Evolutionary conservation across 2,113 vertebrate species (phyloP).

Genomic region (Xiphophorus hellerii): DNA sequence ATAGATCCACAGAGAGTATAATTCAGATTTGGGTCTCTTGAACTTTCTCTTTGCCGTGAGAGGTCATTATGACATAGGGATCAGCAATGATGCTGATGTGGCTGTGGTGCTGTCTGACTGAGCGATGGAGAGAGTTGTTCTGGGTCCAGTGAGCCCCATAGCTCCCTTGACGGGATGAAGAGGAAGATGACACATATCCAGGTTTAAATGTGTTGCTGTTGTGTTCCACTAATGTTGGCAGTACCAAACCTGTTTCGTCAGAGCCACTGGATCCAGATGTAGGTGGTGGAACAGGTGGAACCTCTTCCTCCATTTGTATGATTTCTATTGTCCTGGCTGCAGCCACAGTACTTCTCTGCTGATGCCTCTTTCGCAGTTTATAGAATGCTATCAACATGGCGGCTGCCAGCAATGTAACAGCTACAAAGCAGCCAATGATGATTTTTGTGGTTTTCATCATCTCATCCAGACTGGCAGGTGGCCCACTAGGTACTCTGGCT

Average conservation of each 20-base stretch:
- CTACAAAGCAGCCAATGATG: constrained; percentile 98
- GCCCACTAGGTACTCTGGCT: constrained; percentile 82
- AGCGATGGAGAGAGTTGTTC: constrained; percentile 93
- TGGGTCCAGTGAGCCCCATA: constrained; percentile 94
- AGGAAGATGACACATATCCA: constrained; percentile 83
- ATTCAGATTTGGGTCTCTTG: constrained; percentile 98
- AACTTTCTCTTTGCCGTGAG: constrained; percentile 96
- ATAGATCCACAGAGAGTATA: constrained; percentile 65
- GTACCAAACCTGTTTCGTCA: constrained; percentile 87
- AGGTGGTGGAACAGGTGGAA: constrained; percentile 81
- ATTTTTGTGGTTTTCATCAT: constrained; percentile 99
- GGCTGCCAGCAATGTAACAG: constrained; percentile 93
- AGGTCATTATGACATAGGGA: constrained; percentile 91
- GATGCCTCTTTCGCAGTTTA: constrained; percentile 96
- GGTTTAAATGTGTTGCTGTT: constrained; percentile 93
- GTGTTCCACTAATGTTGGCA: constrained; percentile 89
- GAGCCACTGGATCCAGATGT: constrained; percentile 82
- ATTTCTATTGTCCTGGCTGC: constrained; percentile 94
- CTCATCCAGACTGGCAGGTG: constrained; percentile 93
- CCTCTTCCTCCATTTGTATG: constrained; percentile 93
- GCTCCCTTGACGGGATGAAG: constrained; percentile 82
- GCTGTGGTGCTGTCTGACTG: constrained; percentile 83
- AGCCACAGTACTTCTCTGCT: constrained; percentile 93
- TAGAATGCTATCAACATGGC: constrained; percentile 98
- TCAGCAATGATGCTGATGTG: constrained; percentile 89